Evolutionary conservation across 2,113 vertebrate species (phyloP).

Genomic region (Pogonocichla stellata): DNA sequence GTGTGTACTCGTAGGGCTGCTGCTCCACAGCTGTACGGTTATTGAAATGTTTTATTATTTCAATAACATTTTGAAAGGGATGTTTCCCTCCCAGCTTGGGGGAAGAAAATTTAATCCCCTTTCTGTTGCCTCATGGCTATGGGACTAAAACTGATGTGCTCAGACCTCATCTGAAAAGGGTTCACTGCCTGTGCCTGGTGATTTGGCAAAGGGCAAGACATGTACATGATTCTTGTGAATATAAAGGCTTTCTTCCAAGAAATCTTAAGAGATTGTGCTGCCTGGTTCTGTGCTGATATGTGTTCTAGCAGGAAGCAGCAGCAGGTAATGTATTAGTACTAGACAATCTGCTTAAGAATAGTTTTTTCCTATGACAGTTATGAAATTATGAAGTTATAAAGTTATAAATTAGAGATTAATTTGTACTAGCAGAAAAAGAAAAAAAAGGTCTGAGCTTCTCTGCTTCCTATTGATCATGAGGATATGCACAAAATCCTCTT

Average conservation of each 20-base stretch:
- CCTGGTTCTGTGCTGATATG: background rate
- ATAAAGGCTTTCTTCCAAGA: background rate
- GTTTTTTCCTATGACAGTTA: background rate
- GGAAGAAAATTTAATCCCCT: constrained; percentile 29
- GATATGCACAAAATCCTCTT: background rate
- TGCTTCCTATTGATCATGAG: background rate
- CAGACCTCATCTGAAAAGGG: background rate
- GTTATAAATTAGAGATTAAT: background rate
- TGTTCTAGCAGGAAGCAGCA: background rate
- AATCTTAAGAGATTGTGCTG: background rate
- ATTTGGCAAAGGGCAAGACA: background rate
- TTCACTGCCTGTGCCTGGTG: background rate
- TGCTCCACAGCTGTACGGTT: constrained; percentile 54
- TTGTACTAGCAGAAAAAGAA: background rate
- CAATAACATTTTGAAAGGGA: constrained; percentile 50
- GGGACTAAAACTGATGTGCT: background rate
- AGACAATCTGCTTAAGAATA: background rate
- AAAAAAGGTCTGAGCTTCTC: background rate
- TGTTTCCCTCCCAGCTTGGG: constrained; percentile 28
- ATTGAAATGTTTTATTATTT: constrained; percentile 67
- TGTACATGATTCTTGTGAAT: background rate
- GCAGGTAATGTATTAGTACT: background rate
- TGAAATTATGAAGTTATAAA: background rate
- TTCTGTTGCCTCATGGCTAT: background rate
- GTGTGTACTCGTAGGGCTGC: constrained; percentile 24